Evolutionary conservation across 2,888 invertebrate genomes (phyloP).

Genomic region (Xestoiulus laeticollis): DNA sequence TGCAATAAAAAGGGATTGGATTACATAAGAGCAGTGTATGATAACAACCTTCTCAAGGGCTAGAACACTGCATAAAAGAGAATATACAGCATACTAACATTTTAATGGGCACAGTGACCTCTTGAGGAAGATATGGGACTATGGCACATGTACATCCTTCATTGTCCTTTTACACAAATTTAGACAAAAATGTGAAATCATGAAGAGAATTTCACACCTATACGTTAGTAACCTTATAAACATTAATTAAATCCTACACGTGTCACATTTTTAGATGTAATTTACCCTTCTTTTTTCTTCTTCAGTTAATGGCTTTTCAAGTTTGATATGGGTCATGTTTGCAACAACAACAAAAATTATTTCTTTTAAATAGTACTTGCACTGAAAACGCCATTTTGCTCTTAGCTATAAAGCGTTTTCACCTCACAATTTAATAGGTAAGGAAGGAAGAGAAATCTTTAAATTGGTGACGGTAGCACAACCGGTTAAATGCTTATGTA

Average conservation of each 20-base stretch:
- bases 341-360: neutral
- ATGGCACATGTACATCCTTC: neutral
- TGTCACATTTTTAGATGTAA: neutral
- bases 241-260: neutral
- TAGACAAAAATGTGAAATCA: neutral
- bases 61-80: too few relatives aligned
- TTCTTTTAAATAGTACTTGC: neutral
- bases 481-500: neutral
- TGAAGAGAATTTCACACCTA: neutral
- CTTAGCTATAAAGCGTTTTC: neutral
- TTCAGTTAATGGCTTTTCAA: neutral
- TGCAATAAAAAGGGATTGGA: too few relatives aligned
- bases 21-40: too few relatives aligned
- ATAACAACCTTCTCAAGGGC: too few relatives aligned
- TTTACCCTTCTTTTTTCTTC: neutral
- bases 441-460: neutral
- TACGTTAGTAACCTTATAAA: neutral
- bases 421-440: neutral
- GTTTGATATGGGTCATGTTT: constrained; percentile 29
- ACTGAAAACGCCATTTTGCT: neutral
- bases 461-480: neutral
- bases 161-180: too few relatives aligned
- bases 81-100: neutral
- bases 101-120: neutral
- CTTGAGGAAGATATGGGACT: neutral